Base-by-base conservation (phyloP, 2,797 vertebrate genomes). In the Poeciliopsis gracilis region DNA sequence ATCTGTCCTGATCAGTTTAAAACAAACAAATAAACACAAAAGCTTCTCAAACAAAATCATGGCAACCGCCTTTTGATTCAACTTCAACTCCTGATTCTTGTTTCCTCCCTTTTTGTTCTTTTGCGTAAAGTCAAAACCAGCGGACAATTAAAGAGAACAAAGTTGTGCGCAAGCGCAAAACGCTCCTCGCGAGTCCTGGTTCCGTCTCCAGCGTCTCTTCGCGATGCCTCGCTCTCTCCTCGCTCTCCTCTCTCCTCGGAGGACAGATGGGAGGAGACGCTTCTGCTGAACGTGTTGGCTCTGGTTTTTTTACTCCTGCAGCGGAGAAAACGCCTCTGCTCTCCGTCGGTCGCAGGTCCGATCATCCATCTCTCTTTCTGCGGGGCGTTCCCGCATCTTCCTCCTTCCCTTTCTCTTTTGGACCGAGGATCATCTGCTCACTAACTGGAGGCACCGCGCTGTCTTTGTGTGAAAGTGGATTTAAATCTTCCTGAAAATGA, bases 241-340 rank as follows among this genome's bases (percentile, higher is more conserved):
- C 36, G 12, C 49, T 38, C 80, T 61, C 79, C 81, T 67, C 77
- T 82, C 78, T 84, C 77, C 59, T 77, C 86, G 85, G 87, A 84
- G 88, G 89, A 83, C 86, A 84, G 86, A 91, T 87, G 88, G 93
- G 89, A 92, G 91, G 91, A 91, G 89, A 93, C 90, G 86, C 90
- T 88, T 79, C 72, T 81, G 83, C 89, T 90, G 77, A 85, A 85
- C 84, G 87, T 88, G 76, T 76, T 82, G 77, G 20, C 2, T 55
- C 53, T 55, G 53, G 0, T 45, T 43, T 88, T n/a, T 59, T 30
- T 11, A 88, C 88, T 77, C 84, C 87, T 82, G 91, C 91, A 93
- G 90, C 83, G 82, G 89, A 28, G 67, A 47, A 53, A 80, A 49
- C 83, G 45, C 77, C 76, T 72, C 81, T 80, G 59, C 47, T 69